Conservation (phyloP, 2,113 vertebrate genomes). For the Actenoides lindsayi region DNA sequence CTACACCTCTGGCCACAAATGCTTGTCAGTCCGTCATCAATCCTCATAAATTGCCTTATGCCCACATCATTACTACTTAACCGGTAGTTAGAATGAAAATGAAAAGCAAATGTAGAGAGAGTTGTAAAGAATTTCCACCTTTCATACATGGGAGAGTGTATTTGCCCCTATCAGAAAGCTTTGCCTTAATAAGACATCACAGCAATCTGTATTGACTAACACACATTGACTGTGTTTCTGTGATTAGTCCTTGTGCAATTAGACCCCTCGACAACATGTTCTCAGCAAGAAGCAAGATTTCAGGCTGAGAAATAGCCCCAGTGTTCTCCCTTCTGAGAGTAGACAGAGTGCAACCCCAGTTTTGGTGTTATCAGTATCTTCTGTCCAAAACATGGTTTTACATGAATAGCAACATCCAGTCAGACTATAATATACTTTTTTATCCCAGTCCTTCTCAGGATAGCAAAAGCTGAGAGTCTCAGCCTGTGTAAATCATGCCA, state of each 20-base stretch:
- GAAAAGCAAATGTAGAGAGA: neutral
- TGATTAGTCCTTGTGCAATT: neutral
- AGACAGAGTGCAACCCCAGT: neutral
- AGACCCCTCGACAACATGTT: neutral
- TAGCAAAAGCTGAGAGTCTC: neutral
- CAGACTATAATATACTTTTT: neutral
- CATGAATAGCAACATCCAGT: neutral
- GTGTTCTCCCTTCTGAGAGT: neutral
- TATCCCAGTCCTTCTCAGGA: neutral
- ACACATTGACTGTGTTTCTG: neutral
- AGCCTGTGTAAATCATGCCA: neutral
- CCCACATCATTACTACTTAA: neutral
- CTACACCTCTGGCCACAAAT: conserved; percentile 28
- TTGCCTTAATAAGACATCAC: neutral
- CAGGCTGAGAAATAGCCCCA: neutral
- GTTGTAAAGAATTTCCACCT: neutral
- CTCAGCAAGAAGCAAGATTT: neutral
- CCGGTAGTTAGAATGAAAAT: conserved; percentile 3
- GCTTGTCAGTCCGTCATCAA: conserved; percentile 16
- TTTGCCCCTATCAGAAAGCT: neutral
- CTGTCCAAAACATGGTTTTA: neutral
- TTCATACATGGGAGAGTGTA: neutral
- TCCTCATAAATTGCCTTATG: neutral
- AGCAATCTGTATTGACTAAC: neutral
- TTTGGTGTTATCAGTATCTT: neutral